Evolutionary conservation across 2,797 vertebrate genomes (phyloP), one percentile per base, ranked within the genome.

Genomic region (Enteromius mattozi): DNA sequence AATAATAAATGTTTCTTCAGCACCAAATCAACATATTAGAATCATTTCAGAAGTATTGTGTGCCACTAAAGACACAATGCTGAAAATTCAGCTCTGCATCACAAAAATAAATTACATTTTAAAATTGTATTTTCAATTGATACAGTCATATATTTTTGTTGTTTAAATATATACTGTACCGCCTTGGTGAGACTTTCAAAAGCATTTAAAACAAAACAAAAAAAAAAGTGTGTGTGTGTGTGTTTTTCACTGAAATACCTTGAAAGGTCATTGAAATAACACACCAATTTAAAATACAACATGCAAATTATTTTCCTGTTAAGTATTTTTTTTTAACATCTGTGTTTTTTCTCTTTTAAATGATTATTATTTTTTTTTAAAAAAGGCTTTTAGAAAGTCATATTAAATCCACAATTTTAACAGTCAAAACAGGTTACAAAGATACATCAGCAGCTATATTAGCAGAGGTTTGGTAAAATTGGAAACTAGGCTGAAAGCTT

Each of bases 401-500:
- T 13, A 61, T 56, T 30, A 61, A 45, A 81, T 35, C 27, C 21
- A 74, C 54, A 81, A 17, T 45, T 63, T 49, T n/a, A 71, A 47
- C 17, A 69, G 49, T 10, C 33, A 49, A 75, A 76, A 6, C 66
- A 33, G 16, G 37, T 47, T 68, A 40, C 6, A 21, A 47, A 10
- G 6, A 4, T 27, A 63, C 74, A 54, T 40, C 9, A n/a, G 71
- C 13, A 66, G 12, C 13, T 66, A 56, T 30, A 61, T 63, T 81
- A 42, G 61, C 40, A 75, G 51, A 30, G 47, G 65, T 51, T 42
- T 71, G 54, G n/a, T 84, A 85, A 87, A 89, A 65, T 35, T 37
- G 42, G 78, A 87, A 89, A 86, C 78, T 87, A 86, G 86, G 88
- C 61, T 85, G 61, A 37, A 85, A 83, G 86, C 71, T 47, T 65